Percentiles rank a stretch among this genome's conserved stretches.
These are phyloP conservation scores for Microtus pennsylvanicus DNA, from an alignment of 2,113 vertebrate genomes.

Conservation along the genomic window DNA sequence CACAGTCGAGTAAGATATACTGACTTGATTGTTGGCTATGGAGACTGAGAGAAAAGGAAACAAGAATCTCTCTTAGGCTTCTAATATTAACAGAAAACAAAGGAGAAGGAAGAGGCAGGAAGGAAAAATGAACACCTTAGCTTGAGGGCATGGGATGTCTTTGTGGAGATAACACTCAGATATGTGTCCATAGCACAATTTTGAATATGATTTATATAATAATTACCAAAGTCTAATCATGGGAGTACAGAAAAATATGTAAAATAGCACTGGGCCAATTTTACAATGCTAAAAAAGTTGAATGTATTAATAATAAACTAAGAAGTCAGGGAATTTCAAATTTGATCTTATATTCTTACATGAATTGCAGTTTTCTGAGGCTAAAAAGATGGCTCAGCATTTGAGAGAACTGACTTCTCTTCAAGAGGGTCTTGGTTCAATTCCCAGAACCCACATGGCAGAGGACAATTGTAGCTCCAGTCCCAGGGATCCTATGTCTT, in stretches of 20 bases:
- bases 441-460: not conserved
- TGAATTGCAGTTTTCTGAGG: not conserved
- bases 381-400: not conserved
- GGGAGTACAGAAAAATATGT: not conserved
- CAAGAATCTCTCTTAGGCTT: not conserved
- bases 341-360: not conserved
- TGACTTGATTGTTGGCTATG: not conserved
- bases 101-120: not conserved
- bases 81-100: not conserved
- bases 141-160: not conserved
- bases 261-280: not conserved
- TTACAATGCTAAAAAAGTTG: not conserved
- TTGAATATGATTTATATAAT: not conserved
- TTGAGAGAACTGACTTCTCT: not conserved
- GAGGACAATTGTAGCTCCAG: not conserved
- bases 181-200: not conserved
- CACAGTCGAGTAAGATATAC: not conserved
- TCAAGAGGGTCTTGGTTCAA: no score
- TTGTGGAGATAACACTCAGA: not conserved
- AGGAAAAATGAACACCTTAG: not conserved
- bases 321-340: not conserved
- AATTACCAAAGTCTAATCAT: not conserved
- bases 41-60: not conserved
- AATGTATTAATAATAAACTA: slow-evolving; percentile 27
- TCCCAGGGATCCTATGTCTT: not conserved